Evolutionary conservation across 2,797 vertebrate species (phyloP), one percentile per base, ranked within the genome.

Genomic region (Momotus momota): DNA sequence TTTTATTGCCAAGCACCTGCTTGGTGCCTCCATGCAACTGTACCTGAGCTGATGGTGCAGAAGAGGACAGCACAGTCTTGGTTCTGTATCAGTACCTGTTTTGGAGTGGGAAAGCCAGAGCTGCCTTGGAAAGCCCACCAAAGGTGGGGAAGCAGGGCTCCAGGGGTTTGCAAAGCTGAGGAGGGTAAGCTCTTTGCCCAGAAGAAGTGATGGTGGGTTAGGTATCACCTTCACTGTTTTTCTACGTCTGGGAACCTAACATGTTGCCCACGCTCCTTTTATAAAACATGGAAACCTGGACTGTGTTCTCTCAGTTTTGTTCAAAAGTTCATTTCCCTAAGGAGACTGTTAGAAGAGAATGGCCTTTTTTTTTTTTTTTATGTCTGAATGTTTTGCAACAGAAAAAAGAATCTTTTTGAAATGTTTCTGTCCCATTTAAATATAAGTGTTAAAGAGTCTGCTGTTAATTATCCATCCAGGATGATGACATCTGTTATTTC

Each of bases 401-500:
- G 77, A 78, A 95, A 97, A 96, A 94, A 94, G 89, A 80, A 18
- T 60, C 85, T 93, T 94, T 96, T 79, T 62, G 61, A 96, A 95
- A 95, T 94, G 80, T 96, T 96, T 96, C 88, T 93, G 86, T 94
- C 88, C 91, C 87, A 61, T 70, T 94, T 95, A 94, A 86, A 88
- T 94, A 64, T 75, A 96, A 95, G 87, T 88, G 91, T 94, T 96
- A 91, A 93, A 95, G 88, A 94, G 69, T 96, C 96, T 97, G 94
- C 92, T 92, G 92, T 93, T 96, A 97, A 96, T 95, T 94, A 95
- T 93, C 94, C 78, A 94, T 90, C 83, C 86, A 86, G 83, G 95
- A 94, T 94, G 96, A 94, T 90, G 95, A 80, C 95, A 96, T 95
- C 95, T 94, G 95, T 95, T 96, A 95, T 95, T 96, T 94, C 74